phyloP scores from a whole-genome alignment of 2,113 vertebrate genomes.

The Circaetus cinerascens region DNA sequence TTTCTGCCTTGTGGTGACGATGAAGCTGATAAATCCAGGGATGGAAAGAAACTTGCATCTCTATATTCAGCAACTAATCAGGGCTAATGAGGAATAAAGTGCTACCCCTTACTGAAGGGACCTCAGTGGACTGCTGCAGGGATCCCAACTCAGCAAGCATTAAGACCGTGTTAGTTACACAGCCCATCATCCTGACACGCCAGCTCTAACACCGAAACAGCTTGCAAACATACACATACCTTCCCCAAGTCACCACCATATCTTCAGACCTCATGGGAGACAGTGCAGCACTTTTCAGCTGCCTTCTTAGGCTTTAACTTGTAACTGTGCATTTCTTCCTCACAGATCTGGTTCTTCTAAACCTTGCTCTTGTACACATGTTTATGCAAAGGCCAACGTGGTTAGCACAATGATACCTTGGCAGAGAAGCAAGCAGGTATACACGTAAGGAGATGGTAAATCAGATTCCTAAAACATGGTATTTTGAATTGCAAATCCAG shows the following conservation, averaged over 20 bases:
- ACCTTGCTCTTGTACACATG: fast-evolving
- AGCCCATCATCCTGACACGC: not conserved
- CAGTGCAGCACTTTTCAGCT: not conserved
- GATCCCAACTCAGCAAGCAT: not conserved
- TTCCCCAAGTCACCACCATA: fast-evolving
- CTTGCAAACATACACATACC: not conserved
- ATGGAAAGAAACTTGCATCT: not conserved
- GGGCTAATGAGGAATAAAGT: fast-evolving
- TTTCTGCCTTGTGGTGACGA: not conserved
- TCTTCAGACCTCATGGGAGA: not conserved
- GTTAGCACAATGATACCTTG: not conserved
- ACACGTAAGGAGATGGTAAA: not conserved
- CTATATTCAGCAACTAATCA: not conserved
- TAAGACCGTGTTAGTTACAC: not conserved
- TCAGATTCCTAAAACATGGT: not conserved
- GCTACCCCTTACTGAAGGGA: not conserved
- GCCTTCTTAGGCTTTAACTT: not conserved
- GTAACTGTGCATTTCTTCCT: not conserved
- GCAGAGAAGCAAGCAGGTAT: not conserved
- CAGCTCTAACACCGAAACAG: not conserved
- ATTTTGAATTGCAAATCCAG: not conserved
- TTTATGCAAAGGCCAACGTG: not conserved
- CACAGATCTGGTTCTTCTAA: not conserved
- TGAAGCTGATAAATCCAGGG: not conserved
- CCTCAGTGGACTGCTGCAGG: not conserved